Percentiles rank a stretch among this genome's conserved stretches.
phyloP scores from a whole-genome alignment of 2,113 vertebrate genomes.

The Anarrhichthys ocellatus region DNA sequence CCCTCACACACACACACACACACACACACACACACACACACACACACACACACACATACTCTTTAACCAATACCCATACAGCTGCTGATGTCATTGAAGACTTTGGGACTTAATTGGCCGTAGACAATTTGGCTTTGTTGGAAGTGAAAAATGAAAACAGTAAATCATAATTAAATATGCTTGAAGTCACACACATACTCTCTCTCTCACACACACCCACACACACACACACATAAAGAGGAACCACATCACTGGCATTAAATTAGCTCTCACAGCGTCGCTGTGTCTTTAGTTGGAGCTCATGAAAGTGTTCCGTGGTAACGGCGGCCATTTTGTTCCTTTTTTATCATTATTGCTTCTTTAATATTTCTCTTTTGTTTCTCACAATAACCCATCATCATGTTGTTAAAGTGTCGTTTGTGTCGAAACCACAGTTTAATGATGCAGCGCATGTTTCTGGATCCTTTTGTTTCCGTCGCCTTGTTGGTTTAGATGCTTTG shows the following conservation, averaged over 20 bases:
- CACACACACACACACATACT: not conserved
- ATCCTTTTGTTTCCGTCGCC: too few relatives aligned
- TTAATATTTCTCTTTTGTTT: not conserved
- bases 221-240: slow-evolving; percentile 28
- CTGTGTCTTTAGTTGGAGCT: not conserved
- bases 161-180: slow-evolving; percentile 77
- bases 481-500: not conserved
- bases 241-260: not conserved
- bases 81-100: slow-evolving; percentile 20
- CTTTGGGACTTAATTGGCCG: slow-evolving; percentile 66
- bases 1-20: not conserved
- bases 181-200: slow-evolving; percentile 5
- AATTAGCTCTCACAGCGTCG: not conserved
- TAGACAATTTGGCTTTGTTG: slow-evolving; percentile 64
- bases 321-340: not conserved
- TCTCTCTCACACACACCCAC: slow-evolving; percentile 19
- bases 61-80: not conserved
- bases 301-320: not conserved
- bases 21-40: slow-evolving; percentile 17
- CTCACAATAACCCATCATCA: not conserved
- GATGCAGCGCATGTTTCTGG: not conserved
- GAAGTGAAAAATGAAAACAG: slow-evolving; percentile 70
- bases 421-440: not conserved
- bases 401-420: not conserved
- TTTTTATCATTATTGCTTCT: not conserved